Percentiles rank a stretch among this genome's conserved stretches.
These are phyloP conservation scores for Phylloscopus trochiloides DNA, from an alignment of 2,113 vertebrate species.

Conservation along the genomic window DNA sequence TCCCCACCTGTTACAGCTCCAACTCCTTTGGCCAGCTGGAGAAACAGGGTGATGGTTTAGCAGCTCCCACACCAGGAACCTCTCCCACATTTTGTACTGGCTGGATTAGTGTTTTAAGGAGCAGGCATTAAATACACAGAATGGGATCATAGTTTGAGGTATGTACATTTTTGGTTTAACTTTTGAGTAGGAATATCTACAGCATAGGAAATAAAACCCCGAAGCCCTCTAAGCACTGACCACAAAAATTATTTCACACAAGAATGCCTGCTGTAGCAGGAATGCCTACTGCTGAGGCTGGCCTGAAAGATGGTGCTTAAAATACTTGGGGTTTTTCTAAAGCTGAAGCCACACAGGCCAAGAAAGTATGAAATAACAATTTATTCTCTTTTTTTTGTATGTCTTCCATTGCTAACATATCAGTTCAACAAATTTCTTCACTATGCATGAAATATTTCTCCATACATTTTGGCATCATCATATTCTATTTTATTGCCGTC, in stretches of 20 bases:
- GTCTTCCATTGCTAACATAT: neutral
- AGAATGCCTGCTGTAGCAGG: neutral
- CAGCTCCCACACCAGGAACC: neutral
- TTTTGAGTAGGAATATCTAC: neutral
- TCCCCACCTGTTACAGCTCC: neutral
- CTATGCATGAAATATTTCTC: neutral
- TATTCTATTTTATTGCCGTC: neutral
- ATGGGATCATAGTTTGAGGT: neutral
- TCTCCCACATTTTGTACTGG: neutral
- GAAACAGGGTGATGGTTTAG: neutral
- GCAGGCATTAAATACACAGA: neutral
- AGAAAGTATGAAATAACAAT: neutral
- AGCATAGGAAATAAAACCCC: neutral
- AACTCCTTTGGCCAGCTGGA: neutral
- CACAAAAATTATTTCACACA: neutral
- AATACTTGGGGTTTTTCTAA: neutral
- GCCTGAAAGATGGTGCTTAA: neutral
- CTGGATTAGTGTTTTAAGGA: neutral
- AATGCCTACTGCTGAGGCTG: neutral
- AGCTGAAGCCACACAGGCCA: neutral
- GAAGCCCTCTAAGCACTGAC: neutral
- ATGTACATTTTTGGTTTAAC: neutral
- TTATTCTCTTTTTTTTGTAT: neutral
- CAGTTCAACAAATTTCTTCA: neutral
- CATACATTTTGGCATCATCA: neutral